A percentile compares a stretch with the other conserved stretches of the same genome.
Conservation (phyloP, 2,888 invertebrate genomes). For the Caenorhabditis sp. region DNA sequence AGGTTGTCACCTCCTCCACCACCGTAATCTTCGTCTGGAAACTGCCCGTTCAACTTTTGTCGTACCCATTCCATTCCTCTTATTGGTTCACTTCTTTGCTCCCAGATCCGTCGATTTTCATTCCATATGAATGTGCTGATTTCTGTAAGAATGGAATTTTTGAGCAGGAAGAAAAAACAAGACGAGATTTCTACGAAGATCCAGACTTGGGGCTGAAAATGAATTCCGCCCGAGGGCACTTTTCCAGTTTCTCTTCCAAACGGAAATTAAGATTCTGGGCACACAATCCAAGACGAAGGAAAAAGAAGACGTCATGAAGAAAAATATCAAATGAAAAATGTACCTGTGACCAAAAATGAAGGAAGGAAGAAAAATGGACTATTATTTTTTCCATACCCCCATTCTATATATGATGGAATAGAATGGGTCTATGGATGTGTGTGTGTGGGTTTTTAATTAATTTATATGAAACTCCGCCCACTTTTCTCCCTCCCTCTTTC, state of each 20-base stretch:
- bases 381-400: constrained; percentile 29
- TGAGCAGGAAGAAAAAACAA: neutral
- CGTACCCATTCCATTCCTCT: constrained; percentile 58
- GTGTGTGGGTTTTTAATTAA: constrained; percentile 48
- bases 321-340: constrained; percentile 30
- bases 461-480: constrained; percentile 31
- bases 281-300: neutral
- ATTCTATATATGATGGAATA: constrained; percentile 29
- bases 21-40: constrained; percentile 6
- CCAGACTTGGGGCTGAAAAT: constrained; percentile 27
- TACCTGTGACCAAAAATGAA: constrained; percentile 18
- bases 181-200: constrained; percentile 16
- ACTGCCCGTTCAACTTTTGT: constrained; percentile 40
- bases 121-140: constrained; percentile 41
- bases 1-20: neutral
- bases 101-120: constrained; percentile 6
- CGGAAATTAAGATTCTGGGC: constrained; percentile 34
- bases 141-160: constrained; percentile 29
- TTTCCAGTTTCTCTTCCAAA: neutral
- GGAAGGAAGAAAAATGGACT: constrained; percentile 4
- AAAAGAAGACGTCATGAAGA: constrained; percentile 23
- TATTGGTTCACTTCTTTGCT: too few species aligned
- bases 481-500: neutral
- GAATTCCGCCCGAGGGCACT: constrained; percentile 24
- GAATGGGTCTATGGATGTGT: constrained; percentile 18